phyloP scores from a whole-genome alignment of 2,113 vertebrate genomes.

The Plestiodon gilberti region DNA sequence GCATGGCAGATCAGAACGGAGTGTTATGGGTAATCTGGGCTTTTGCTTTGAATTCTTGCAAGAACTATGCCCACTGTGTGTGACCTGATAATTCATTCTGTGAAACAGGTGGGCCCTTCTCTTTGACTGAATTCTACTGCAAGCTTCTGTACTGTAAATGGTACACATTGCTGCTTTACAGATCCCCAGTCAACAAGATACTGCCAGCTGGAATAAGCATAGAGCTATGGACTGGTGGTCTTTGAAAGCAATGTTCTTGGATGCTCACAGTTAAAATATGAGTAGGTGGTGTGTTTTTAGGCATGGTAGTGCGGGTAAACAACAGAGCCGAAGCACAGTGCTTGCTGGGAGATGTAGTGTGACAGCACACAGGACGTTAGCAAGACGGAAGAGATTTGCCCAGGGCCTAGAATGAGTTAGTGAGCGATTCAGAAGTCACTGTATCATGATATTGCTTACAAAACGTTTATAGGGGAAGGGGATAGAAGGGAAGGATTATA shows the following conservation, averaged over 20 bases:
- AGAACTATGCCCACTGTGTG: neutral
- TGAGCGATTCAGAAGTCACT: no score
- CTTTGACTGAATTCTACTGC: neutral
- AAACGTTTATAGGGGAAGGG: neutral
- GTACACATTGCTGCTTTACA: neutral
- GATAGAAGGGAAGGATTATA: neutral
- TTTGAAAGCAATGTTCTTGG: no score
- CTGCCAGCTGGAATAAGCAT: neutral
- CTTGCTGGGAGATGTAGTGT: no score
- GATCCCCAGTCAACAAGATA: neutral
- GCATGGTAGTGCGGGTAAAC: no score
- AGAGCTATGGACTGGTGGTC: neutral
- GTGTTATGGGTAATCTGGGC: neutral
- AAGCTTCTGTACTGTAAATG: neutral
- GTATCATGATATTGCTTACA: no score
- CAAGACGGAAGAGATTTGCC: no score
- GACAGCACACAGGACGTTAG: no score
- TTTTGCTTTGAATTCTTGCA: neutral
- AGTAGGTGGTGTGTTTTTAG: no score
- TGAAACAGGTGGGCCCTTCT: no score
- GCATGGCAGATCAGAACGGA: neutral
- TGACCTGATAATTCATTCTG: neutral
- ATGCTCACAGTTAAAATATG: no score
- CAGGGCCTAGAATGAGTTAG: no score
- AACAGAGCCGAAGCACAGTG: no score